phyloP scores from a whole-genome alignment of 2,113 vertebrate species.

The Climacteris rufus region DNA sequence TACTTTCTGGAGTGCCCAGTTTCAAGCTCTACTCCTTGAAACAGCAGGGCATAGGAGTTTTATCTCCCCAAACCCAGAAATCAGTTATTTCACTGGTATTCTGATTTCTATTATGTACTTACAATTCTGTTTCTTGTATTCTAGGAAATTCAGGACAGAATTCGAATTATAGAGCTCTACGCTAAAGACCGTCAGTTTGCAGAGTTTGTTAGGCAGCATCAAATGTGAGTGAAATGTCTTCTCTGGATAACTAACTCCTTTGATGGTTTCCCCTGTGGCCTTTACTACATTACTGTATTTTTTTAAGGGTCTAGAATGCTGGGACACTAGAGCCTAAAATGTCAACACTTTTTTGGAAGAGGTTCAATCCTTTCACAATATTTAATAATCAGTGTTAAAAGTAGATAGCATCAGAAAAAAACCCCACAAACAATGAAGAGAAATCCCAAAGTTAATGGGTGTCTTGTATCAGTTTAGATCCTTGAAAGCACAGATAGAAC shows the following conservation, averaged over 20 bases:
- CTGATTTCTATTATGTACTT: not conserved
- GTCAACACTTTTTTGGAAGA: not conserved
- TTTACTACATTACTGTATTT: not conserved
- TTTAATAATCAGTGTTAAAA: not conserved
- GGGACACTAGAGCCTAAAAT: not conserved
- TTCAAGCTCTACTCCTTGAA: not conserved
- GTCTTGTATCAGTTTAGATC: not conserved
- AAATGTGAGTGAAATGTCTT: conserved; percentile 78
- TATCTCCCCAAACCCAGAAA: not conserved
- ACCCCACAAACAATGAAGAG: not conserved
- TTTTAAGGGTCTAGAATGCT: not conserved
- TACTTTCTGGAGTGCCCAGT: not conserved
- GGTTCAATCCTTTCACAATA: not conserved
- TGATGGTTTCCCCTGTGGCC: not conserved
- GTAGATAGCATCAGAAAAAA: not conserved
- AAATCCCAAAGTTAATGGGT: not conserved
- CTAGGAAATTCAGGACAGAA: conserved; percentile 95
- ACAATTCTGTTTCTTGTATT: conserved; percentile 12
- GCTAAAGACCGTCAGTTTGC: conserved; percentile 92
- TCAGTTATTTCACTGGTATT: not conserved
- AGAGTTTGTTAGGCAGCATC: conserved; percentile 89
- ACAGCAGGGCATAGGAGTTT: not conserved
- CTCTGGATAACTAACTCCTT: not conserved
- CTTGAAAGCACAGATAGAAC: not conserved
- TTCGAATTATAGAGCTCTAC: conserved; percentile 92